A percentile compares a stretch with the other conserved stretches of the same genome.
These are phyloP conservation scores for Sialia sialis DNA, from an alignment of 2,113 vertebrate genomes.

Conservation along the genomic window DNA sequence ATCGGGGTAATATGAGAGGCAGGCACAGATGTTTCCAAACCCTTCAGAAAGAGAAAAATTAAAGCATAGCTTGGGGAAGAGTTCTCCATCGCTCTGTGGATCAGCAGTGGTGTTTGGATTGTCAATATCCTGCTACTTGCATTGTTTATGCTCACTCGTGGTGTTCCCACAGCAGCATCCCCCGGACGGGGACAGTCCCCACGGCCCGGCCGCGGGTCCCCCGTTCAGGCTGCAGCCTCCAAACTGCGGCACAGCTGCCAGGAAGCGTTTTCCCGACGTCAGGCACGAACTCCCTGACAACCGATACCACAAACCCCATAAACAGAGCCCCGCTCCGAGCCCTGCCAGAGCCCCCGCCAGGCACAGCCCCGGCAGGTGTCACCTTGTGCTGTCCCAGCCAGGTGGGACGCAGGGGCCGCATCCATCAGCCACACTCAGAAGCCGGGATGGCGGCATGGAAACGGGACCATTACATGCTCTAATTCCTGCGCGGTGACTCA, in stretches of 20 bases:
- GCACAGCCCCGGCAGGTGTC: not conserved
- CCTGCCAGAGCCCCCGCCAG: not conserved
- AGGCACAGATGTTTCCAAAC: not conserved
- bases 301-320: not conserved
- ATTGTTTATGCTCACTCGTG: fast-evolving
- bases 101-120: not conserved
- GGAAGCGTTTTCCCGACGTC: not conserved
- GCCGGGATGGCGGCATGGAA: not conserved
- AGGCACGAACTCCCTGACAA: constrained; percentile 14
- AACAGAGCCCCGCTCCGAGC: not conserved
- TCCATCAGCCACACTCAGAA: not conserved
- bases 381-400: not conserved
- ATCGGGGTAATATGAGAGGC: not conserved
- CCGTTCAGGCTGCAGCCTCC: not conserved
- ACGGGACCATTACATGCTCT: not conserved
- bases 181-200: not conserved
- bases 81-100: not conserved
- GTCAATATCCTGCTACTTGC: not conserved
- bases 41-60: not conserved
- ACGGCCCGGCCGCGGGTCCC: fast-evolving
- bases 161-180: not conserved
- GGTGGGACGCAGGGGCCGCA: not conserved
- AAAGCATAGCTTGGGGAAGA: not conserved
- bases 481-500: not conserved
- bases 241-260: not conserved